Evolutionary conservation across 2,113 vertebrate species (phyloP).

Genomic region (Chloropsis hardwickii): DNA sequence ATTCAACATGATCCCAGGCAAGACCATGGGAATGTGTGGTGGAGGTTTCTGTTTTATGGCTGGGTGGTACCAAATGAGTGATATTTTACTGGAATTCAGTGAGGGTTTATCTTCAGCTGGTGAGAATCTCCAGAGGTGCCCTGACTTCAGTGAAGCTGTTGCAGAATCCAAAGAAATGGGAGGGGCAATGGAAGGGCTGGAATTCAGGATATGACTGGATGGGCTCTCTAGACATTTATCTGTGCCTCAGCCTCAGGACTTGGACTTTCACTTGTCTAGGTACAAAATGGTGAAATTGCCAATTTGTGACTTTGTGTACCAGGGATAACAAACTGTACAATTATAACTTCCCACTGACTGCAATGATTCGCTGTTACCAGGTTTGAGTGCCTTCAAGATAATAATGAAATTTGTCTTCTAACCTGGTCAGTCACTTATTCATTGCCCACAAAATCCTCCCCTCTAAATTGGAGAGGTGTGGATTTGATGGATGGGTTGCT

Average conservation of each 20-base stretch:
- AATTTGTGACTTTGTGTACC: background rate
- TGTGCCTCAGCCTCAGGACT: background rate
- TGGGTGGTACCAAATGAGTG: background rate
- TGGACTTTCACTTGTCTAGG: background rate
- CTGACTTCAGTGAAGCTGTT: background rate
- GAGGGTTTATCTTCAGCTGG: background rate
- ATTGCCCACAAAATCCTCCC: background rate
- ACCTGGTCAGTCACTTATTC: background rate
- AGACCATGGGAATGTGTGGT: background rate
- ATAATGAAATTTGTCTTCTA: background rate
- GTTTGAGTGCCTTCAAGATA: background rate
- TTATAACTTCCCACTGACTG: background rate
- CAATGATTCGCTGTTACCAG: background rate
- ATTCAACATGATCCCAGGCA: background rate
- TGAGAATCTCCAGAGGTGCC: background rate
- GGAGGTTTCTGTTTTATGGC: background rate
- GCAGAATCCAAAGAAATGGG: background rate
- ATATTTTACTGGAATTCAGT: background rate
- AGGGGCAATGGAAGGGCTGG: background rate
- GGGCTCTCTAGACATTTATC: background rate
- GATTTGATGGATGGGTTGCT: background rate
- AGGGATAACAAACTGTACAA: background rate
- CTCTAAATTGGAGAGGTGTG: accelerated
- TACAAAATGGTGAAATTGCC: background rate
- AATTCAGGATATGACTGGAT: background rate